Conservation (phyloP, 2,888 invertebrate species). For the Eulithis prunata region DNA sequence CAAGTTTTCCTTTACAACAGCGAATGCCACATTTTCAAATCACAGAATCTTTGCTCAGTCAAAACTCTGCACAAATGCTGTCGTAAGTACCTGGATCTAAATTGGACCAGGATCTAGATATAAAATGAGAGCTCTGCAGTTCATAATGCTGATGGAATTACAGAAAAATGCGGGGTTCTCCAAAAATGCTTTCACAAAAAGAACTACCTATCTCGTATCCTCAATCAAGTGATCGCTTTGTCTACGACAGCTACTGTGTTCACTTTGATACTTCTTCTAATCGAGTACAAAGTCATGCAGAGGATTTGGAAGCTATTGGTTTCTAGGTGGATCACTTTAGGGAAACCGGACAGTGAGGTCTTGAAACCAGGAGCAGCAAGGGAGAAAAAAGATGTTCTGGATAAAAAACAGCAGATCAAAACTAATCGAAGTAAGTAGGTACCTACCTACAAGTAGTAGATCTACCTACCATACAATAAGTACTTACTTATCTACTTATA, state of each 20-base stretch:
- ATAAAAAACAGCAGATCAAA: conserved; percentile 49
- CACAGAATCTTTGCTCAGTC: conserved; percentile 56
- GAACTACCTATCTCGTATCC: conserved; percentile 60
- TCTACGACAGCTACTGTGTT: conserved; percentile 52
- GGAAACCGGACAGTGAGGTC: conserved; percentile 19
- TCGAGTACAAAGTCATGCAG: conserved; percentile 63
- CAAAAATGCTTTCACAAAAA: conserved; percentile 63
- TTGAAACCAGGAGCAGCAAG: conserved; percentile 46
- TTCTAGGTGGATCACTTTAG: conserved; percentile 32
- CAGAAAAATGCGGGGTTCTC: conserved; percentile 72
- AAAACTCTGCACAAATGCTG: conserved; percentile 71
- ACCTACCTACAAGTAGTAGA: background rate
- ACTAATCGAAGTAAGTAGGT: conserved; percentile 40
- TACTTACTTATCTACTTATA: background rate
- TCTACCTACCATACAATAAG: no score
- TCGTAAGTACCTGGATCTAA: conserved; percentile 51
- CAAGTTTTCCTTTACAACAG: conserved; percentile 70
- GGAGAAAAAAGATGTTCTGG: conserved; percentile 53
- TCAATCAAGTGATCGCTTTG: conserved; percentile 58
- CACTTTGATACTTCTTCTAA: conserved; percentile 53
- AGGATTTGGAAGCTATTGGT: conserved; percentile 45
- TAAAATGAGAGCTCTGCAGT: background rate
- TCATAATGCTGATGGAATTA: conserved; percentile 11
- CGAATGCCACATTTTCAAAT: conserved; percentile 63
- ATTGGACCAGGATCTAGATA: background rate